Base-by-base conservation (phyloP, 2,888 invertebrate species). In the Aphrophora alni region DNA sequence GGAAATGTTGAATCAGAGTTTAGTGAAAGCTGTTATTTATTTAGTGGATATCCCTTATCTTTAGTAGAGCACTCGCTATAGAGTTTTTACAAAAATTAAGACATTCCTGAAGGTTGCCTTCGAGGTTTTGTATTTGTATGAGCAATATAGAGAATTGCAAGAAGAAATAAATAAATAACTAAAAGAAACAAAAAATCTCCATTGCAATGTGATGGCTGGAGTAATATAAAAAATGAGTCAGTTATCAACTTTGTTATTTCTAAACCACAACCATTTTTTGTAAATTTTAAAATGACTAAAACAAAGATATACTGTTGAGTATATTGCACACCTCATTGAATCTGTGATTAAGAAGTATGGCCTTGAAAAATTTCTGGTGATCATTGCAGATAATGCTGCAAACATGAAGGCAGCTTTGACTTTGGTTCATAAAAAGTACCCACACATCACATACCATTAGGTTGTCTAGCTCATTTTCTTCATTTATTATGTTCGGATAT, bases 371-470 rank as follows among this genome's bases (percentile, higher is more conserved):
- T 82, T 81, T 81, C 38, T 83, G 24, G 81, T 82, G 21, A 82
- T 83, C n/a, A 83, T 82, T 76, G 82, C 80, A n/a, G 83, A 83
- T 75, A 83, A 83, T 77, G 82, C 82, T 14, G 73, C 81, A 21
- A 83, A 83, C 74, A 83, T 82, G 80, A 77, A 80, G 68, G 80
- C 78, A 51, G 82, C 80, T 3, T 78, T 75, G 24, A 33, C 75
- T 69, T 8, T 80, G 12, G 27, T 82, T 27, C 75, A 83, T 68
- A 77, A 77, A 59, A 75, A 73, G 25, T 82, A 79, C 78, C 82
- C 81, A n/a, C n/a, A 0, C 77, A 78, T 38, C 33, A 71, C 21
- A 12, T 28, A 5, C 75, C 80, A 59, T 75, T 82, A 12, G 83
- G 82, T 2, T 83, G 83, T 75, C 71, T 83, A 26, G 81, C 83